Conservation (phyloP, 2,797 vertebrate genomes). For the Melanotaenia pygmaea region DNA sequence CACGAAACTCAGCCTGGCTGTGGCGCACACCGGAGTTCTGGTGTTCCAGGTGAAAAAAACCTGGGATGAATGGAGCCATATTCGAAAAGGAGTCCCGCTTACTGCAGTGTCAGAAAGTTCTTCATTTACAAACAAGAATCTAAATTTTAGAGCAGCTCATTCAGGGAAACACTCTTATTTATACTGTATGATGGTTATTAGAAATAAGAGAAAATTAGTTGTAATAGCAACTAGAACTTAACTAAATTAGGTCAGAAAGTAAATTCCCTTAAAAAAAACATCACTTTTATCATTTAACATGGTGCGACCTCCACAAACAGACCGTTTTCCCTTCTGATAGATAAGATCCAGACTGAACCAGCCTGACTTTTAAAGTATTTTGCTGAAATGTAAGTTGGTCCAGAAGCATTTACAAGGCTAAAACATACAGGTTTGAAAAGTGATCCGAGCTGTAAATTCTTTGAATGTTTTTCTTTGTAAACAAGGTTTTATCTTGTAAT, state of each 20-base stretch:
- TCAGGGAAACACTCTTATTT: background rate
- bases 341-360: background rate
- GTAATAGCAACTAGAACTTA: no score
- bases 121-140: background rate
- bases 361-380: background rate
- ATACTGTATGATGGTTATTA: background rate
- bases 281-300: no score
- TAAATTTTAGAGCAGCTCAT: background rate
- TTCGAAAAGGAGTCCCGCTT: background rate
- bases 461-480: slow-evolving; percentile 16
- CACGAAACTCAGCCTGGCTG: slow-evolving; percentile 92
- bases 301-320: no score
- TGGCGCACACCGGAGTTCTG: slow-evolving; percentile 93
- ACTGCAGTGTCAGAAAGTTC: background rate
- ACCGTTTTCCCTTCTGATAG: no score
- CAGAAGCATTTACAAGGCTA: background rate
- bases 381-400: background rate
- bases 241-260: background rate
- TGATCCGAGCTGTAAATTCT: slow-evolving; percentile 13
- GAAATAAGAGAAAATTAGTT: no score
- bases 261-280: background rate
- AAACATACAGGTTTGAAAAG: background rate
- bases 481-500: background rate
- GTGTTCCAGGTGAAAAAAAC: slow-evolving; percentile 91
- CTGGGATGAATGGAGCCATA: background rate